Conservation (phyloP, 2,113 vertebrate genomes). For the Brachyhypopomus gauderio region DNA sequence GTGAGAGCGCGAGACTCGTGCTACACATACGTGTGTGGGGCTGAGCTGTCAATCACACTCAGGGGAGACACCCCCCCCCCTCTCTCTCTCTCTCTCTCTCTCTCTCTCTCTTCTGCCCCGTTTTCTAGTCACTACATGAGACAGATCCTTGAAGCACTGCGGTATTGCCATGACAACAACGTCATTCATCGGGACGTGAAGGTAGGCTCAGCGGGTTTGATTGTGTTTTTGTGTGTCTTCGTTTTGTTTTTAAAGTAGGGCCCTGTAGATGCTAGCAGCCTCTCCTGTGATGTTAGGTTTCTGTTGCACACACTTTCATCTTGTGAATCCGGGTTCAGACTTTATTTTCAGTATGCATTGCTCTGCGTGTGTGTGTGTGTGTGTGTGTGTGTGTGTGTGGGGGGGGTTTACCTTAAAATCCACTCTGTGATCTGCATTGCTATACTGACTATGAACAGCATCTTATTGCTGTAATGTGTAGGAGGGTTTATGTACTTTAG, state of each 20-base stretch:
- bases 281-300: background rate
- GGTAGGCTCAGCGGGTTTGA: conserved; percentile 74
- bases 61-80: too few species aligned
- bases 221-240: background rate
- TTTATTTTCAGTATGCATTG: too few species aligned
- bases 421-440: background rate
- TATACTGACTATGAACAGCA: background rate
- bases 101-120: conserved; percentile 2
- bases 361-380: too few species aligned
- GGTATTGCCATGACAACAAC: conserved; percentile 99
- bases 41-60: background rate
- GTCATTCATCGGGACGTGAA: conserved; percentile 98
- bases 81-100: too few species aligned
- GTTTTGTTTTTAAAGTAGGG: background rate
- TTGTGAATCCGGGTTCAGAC: background rate
- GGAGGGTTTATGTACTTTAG: background rate
- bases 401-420: too few species aligned
- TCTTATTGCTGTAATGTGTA: background rate
- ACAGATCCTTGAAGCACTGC: conserved; percentile 95
- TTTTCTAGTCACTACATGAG: conserved; percentile 96
- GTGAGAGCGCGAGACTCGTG: background rate
- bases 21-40: background rate
- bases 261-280: background rate
- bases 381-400: too few species aligned
- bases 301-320: background rate